Base-by-base conservation (phyloP, 2,888 invertebrate species). In the Napeogenes inachia region DNA sequence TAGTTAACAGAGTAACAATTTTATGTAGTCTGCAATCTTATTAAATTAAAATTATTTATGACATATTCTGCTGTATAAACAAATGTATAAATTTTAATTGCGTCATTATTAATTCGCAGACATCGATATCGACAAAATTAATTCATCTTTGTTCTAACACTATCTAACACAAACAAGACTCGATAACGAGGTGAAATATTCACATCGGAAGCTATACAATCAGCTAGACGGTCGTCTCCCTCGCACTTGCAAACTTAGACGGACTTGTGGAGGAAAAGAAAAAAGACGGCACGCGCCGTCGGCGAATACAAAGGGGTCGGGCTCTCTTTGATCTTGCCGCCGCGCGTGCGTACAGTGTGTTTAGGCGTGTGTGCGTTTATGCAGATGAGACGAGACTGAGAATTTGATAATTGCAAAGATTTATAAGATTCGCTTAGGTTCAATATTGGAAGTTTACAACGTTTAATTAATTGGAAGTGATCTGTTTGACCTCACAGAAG, bases 131-230 rank as follows among this genome's bases (percentile, higher is more conserved):
- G 79, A 80, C 73, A 71, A 72, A 73, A 70, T 69, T 75, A 80
- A 77, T 75, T 77, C 76, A 71, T 78, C 75, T 76, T 65, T 68
- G 63, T 65, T 63, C 61, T 62, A 80, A 74, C 89, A 78, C 89
- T 86, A 82, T 79, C 88, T 85, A 89, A 89, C 89, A 86, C 89
- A 90, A 90, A 90, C 90, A 89, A 89, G 87, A 84, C 86, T 82
- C 86, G 89, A 89, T 90, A 90, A 90, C 90, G 89, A 90, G 90
- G 89, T 89, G 89, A 90, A 90, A 89, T 90, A 90, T 90, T 89
- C 90, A 89, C 89, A 83, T 87, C 83, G 87, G 84, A 81, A 83
- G 81, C 85, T 85, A 84, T 75, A 86, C 89, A 87, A 86, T 85
- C 87, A 82, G 81, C 73, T 77, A 69, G 80, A 77, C 73, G 73